Percentiles rank a stretch among this genome's conserved stretches.
Conservation (phyloP, 2,797 vertebrate genomes). For the Muraenolepis orangiensis region DNA sequence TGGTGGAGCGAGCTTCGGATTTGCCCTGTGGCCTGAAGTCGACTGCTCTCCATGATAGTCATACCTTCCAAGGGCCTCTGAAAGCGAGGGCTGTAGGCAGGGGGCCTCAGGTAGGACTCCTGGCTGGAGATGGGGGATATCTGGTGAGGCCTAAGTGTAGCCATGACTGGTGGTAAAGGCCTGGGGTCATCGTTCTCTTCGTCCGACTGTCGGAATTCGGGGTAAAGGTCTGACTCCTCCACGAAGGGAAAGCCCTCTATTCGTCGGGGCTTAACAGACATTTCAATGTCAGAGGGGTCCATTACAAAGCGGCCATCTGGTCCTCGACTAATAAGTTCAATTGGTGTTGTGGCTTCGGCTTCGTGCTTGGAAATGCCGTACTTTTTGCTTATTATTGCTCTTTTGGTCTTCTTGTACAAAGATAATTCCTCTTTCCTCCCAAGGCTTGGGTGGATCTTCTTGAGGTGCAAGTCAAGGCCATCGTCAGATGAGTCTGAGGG, state of each 20-base stretch:
- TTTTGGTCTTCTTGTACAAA: constrained; percentile 96
- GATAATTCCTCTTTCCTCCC: constrained; percentile 91
- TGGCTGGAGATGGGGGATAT: constrained; percentile 96
- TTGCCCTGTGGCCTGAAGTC: constrained; percentile 90
- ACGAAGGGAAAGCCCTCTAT: constrained; percentile 98
- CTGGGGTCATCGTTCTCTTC: constrained; percentile 96
- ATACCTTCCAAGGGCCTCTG: constrained; percentile 91
- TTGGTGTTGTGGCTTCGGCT: constrained; percentile 77
- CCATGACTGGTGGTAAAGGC: constrained; percentile 84
- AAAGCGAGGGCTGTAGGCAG: constrained; percentile 97
- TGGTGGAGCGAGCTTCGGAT: constrained; percentile 85
- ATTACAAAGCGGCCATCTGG: constrained; percentile 93
- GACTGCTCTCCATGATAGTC: constrained; percentile 82
- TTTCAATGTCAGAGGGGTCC: constrained; percentile 80
- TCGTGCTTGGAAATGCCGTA: constrained; percentile 91
- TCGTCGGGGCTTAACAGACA: constrained; percentile 82
- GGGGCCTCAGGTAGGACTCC: constrained; percentile 94
- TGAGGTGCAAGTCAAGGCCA: constrained; percentile 83
- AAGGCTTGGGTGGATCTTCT: constrained; percentile 84
- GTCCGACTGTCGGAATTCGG: constrained; percentile 96
- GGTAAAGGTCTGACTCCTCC: constrained; percentile 97
- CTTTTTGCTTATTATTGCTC: constrained; percentile 98
- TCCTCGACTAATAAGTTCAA: constrained; percentile 91
- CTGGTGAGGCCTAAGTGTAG: constrained; percentile 91
- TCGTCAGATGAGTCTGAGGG: constrained; percentile 93